Conservation (phyloP, 2,888 invertebrate genomes). For the Sesia apiformis region DNA sequence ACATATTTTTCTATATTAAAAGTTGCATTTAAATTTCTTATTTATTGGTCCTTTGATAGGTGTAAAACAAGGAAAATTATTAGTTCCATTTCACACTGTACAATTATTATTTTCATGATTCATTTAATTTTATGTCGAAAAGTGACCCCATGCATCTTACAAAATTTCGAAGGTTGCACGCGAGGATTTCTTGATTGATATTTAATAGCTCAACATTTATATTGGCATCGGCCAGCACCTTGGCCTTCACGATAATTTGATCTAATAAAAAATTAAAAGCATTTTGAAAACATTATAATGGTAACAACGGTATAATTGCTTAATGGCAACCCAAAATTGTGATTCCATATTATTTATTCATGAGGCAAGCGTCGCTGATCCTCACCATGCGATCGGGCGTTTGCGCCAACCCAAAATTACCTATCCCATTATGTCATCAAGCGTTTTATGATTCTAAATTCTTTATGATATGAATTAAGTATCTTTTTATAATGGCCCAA, state of each 20-base stretch:
- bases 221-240: conserved; percentile 54
- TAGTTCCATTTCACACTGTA: no score
- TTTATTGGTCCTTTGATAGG: no score
- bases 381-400: conserved; percentile 46
- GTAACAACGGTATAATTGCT: conserved; percentile 68
- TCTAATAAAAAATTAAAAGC: conserved; percentile 73
- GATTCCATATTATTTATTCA: conserved; percentile 70
- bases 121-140: not conserved
- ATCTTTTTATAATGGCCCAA: conserved; percentile 46
- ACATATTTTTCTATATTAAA: no score
- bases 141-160: not conserved
- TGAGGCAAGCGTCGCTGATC: conserved; percentile 50
- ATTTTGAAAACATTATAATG: conserved; percentile 66
- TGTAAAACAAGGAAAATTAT: no score
- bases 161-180: conserved; percentile 3
- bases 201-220: conserved; percentile 55
- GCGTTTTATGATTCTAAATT: conserved; percentile 65
- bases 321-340: conserved; percentile 64
- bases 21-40: no score
- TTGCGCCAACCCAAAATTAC: conserved; percentile 60
- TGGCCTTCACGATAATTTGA: conserved; percentile 50
- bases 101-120: not conserved
- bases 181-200: conserved; percentile 50
- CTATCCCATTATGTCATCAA: conserved; percentile 69
- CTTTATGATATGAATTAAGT: conserved; percentile 60